Evolutionary conservation across 2,888 invertebrate species (phyloP), one percentile per base, ranked within the genome.

Genomic region (Subacronicta megacephala): DNA sequence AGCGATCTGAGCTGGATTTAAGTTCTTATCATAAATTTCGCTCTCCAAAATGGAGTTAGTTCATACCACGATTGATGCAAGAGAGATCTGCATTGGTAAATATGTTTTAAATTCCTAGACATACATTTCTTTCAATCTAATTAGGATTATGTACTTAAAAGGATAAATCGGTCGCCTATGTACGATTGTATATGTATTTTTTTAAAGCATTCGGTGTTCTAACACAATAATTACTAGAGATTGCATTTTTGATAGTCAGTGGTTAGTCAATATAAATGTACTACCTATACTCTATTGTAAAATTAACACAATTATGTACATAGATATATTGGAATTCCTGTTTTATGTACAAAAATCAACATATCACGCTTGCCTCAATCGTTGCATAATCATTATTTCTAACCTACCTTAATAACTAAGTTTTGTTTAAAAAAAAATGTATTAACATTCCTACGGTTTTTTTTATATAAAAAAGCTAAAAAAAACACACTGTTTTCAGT

Each of bases 401-500:
- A 83, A 56, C 75, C 82, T 86, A 85, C 62, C 81, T 84, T 84
- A 86, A 13, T 33, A 67, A 17, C 79, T 80, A 85, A 43, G 23
- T 73, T 77, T 75, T 78, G 81, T 81, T 83, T 80, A 80, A 87
- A 81, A 87, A n/a, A 85, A 87, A 88, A 84, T 77, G 65, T 80
- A 77, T 73, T 83, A 87, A 87, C 83, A 81, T 83, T 67, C 81
- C 88, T 88, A 88, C 79, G 40, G 69, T 75, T 42, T 49, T 75
- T 68, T 75, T 57, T 73, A 35, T 78, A 83, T 84, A 78, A 87
- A 90, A 89, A 90, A 91, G 87, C 87, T 88, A 88, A 78, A 86
- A n/a, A 65, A 82, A 84, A 80, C 81, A 74, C 77, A 71, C 75
- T 42, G 42, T 69, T 55, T 59, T 89, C 90, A 90, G 89, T 90